These are phyloP conservation scores for Acrobasis repandana DNA, from an alignment of 2,888 invertebrate species.

Conservation along the genomic window DNA sequence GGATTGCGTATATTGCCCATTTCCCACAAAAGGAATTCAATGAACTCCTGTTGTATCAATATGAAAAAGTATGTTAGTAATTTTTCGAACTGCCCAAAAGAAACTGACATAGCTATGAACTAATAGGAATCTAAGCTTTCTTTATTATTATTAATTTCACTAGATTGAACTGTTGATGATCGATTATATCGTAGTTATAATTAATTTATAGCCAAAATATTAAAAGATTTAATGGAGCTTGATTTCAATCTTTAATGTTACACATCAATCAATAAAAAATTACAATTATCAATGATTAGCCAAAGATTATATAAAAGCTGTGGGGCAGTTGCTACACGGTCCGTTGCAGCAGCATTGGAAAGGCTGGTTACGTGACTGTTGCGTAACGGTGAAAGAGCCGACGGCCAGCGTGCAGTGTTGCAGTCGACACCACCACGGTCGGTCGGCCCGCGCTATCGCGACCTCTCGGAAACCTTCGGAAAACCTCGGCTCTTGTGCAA, in stretches of 20 bases:
- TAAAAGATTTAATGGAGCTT: neutral
- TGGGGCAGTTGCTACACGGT: slow-evolving; percentile 52
- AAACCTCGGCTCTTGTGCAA: slow-evolving; percentile 23
- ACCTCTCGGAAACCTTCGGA: slow-evolving; percentile 24
- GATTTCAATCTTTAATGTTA: neutral
- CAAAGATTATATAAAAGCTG: slow-evolving; percentile 35
- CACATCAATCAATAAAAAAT: neutral
- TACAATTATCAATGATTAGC: neutral
- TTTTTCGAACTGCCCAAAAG: too few species aligned
- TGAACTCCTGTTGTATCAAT: too few species aligned
- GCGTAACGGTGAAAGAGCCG: slow-evolving; percentile 76
- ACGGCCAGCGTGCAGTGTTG: slow-evolving; percentile 61
- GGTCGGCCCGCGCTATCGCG: slow-evolving; percentile 46
- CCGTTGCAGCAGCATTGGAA: slow-evolving; percentile 44
- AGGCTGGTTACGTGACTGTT: slow-evolving; percentile 62
- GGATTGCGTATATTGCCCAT: too few species aligned
- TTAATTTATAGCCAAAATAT: neutral
- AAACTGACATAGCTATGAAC: too few species aligned
- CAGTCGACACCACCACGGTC: slow-evolving; percentile 55
- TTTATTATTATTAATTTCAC: too few species aligned
- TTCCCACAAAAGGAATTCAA: too few species aligned
- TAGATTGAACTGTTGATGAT: too few species aligned
- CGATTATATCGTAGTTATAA: neutral
- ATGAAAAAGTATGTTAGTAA: too few species aligned
- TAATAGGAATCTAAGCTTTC: too few species aligned